Evolutionary conservation across 2,797 vertebrate species (phyloP).

Genomic region (Cottoperca gobio): DNA sequence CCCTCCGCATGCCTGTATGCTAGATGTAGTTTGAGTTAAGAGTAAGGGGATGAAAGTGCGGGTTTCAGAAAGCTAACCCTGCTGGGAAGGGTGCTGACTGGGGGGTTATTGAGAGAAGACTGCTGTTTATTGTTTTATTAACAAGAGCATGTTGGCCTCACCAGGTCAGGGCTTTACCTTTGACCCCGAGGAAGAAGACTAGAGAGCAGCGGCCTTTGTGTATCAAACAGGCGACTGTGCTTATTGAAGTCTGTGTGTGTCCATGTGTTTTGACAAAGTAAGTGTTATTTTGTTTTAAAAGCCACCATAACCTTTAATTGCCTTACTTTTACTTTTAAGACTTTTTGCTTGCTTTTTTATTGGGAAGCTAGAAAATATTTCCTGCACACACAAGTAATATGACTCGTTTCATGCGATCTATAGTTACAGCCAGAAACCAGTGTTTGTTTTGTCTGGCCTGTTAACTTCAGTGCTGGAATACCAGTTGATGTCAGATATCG

Average conservation of each 20-base stretch:
- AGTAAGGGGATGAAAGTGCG: constrained; percentile 51
- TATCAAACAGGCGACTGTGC: constrained; percentile 52
- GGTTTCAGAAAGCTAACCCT: constrained; percentile 55
- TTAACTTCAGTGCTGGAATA: constrained; percentile 13
- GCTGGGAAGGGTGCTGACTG: constrained; percentile 45
- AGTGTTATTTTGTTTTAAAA: constrained; percentile 24
- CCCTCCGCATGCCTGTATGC: constrained; percentile 8
- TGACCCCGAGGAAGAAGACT: constrained; percentile 74
- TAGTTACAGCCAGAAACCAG: constrained; percentile 23
- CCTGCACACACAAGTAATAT: constrained; percentile 8
- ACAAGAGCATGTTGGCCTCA: constrained; percentile 81
- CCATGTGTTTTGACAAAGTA: constrained; percentile 24
- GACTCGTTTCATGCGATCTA: constrained; percentile 30
- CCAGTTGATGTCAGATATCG: constrained; percentile 26
- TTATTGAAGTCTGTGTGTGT: constrained; percentile 65
- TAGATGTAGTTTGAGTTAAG: constrained; percentile 39
- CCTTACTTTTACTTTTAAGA: constrained; percentile 5
- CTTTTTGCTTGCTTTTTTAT: constrained; percentile 20
- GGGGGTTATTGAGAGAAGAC: constrained; percentile 69
- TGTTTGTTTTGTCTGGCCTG: constrained; percentile 47
- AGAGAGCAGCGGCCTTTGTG: constrained; percentile 56
- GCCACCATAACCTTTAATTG: constrained; percentile 22
- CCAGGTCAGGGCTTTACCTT: constrained; percentile 78
- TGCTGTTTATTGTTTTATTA: constrained; percentile 87
- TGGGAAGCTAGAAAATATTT: background rate